phyloP scores from a whole-genome alignment of 2,113 vertebrate species.

The Antechinus flavipes region DNA sequence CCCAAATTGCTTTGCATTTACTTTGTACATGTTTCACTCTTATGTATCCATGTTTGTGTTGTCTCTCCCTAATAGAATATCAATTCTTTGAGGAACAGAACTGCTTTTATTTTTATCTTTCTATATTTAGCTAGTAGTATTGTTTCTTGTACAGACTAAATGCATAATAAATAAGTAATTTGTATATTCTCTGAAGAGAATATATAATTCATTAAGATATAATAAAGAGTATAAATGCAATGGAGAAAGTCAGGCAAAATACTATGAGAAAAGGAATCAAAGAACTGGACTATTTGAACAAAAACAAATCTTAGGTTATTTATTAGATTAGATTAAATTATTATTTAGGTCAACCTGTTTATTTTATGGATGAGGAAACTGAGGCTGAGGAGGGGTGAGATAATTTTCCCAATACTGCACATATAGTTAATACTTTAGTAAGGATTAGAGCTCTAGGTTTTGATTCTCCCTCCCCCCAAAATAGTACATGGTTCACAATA shows the following conservation, averaged over 20 bases:
- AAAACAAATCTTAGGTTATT: neutral
- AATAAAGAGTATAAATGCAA: neutral
- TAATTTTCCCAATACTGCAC: neutral
- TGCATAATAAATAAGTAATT: neutral
- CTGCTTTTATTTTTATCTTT: neutral
- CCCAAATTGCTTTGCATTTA: neutral
- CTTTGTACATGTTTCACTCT: neutral
- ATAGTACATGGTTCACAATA: neutral
- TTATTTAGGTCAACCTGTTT: neutral
- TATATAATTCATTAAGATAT: neutral
- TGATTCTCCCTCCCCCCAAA: neutral
- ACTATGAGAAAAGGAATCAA: neutral
- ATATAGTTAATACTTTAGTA: neutral
- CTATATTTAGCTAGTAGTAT: neutral
- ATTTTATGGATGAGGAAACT: neutral
- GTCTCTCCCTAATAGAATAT: neutral
- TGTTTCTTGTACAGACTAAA: neutral
- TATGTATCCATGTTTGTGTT: neutral
- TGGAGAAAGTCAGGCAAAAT: neutral
- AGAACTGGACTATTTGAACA: neutral
- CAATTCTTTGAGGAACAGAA: neutral
- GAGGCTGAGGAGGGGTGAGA: neutral
- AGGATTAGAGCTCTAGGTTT: neutral
- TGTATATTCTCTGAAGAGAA: neutral
- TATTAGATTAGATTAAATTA: neutral